phyloP scores from a whole-genome alignment of 2,113 vertebrate species.

The Myiopsitta monachus region DNA sequence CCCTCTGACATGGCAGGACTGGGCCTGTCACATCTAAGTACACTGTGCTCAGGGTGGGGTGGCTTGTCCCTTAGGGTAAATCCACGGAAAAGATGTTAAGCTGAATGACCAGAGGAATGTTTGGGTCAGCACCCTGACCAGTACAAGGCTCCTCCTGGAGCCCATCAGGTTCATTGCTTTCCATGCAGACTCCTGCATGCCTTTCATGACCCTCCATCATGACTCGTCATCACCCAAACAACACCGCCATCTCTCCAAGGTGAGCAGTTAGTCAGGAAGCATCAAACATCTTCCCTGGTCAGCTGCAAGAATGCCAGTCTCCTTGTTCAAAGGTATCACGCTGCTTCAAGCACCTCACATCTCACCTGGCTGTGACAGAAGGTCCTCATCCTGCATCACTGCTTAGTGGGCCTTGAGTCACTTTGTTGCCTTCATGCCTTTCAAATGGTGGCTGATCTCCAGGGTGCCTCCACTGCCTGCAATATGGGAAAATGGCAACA shows the following conservation, averaged over 20 bases:
- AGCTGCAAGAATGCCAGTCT: not conserved
- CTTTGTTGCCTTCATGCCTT: not conserved
- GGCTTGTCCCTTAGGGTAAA: not conserved
- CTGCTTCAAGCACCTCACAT: not conserved
- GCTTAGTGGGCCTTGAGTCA: not conserved
- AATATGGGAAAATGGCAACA: not conserved
- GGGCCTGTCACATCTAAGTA: not conserved
- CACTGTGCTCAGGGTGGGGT: not conserved
- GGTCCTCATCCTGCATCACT: fast-evolving
- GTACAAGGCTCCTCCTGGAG: not conserved
- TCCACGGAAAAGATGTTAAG: not conserved
- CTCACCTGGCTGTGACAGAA: not conserved
- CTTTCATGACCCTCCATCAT: not conserved
- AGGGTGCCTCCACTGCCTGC: not conserved
- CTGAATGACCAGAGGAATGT: not conserved
- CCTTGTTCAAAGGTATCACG: not conserved
- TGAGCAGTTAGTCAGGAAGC: not conserved
- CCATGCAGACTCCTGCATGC: fast-evolving
- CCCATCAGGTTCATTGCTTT: fast-evolving
- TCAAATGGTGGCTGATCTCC: not conserved
- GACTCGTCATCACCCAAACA: not conserved
- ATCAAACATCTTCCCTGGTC: not conserved
- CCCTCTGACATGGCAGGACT: not conserved
- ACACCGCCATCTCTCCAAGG: not conserved
- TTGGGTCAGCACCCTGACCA: not conserved